Evolutionary conservation across 2,797 vertebrate species (phyloP).

Genomic region (Lacerta agilis): DNA sequence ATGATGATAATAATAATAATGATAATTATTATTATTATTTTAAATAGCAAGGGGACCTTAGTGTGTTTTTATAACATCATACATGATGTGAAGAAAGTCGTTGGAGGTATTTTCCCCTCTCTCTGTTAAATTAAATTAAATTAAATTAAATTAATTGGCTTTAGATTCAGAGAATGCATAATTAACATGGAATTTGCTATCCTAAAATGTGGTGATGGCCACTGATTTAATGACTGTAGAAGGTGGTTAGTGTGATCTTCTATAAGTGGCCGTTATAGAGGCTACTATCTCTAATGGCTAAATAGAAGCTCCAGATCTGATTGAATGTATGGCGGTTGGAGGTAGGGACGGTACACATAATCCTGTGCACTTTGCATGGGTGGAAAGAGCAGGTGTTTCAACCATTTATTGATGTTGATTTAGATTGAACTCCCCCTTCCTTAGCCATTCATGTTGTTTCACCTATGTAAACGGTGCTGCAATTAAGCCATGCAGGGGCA

Average conservation of each 20-base stretch:
- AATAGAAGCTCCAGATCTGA: background rate
- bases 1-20: too few relatives aligned
- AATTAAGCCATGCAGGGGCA: background rate
- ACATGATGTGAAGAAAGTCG: background rate
- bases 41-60: background rate
- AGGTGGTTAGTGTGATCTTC: background rate
- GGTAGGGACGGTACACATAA: background rate
- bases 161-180: background rate
- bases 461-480: background rate
- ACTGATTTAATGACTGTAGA: background rate
- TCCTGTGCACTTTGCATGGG: background rate
- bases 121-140: background rate
- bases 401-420: background rate
- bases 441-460: background rate
- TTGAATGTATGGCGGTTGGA: too few relatives aligned
- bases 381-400: background rate
- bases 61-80: background rate
- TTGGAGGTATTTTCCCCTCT: background rate
- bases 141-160: background rate
- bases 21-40: background rate
- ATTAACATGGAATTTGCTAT: background rate
- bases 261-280: background rate
- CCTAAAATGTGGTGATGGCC: background rate
- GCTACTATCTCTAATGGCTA: background rate
- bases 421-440: background rate